Evolutionary conservation across 2,888 invertebrate species (phyloP).

Genomic region (Cataglyphis albicans): DNA sequence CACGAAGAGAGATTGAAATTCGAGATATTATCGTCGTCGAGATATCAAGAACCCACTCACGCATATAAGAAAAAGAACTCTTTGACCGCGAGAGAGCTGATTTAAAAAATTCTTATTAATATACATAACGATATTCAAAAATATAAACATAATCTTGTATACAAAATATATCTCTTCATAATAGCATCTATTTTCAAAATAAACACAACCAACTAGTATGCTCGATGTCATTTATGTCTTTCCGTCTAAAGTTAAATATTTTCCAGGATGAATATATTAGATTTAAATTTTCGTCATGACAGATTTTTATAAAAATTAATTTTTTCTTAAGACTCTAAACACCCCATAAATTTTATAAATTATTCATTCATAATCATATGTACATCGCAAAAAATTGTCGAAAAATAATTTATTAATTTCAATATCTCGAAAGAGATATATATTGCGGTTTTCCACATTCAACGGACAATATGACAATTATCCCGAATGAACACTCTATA

Average conservation of each 20-base stretch:
- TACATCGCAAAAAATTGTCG: neutral
- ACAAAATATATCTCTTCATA: neutral
- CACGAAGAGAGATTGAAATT: conserved; percentile 1
- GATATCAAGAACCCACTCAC: conserved; percentile 34
- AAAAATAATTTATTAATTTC: neutral
- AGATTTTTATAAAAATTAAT: neutral
- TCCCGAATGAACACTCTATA: neutral
- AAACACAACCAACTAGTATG: conserved; percentile 8
- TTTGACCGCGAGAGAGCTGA: conserved; percentile 3
- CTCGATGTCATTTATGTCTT: neutral
- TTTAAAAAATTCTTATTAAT: conserved; percentile 1
- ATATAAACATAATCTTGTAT: neutral
- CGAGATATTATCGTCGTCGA: conserved; percentile 38
- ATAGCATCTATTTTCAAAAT: neutral
- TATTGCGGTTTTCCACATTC: neutral
- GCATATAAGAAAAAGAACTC: conserved; percentile 11
- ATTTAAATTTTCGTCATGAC: conserved; percentile 6
- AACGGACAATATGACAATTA: neutral
- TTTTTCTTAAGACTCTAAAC: neutral
- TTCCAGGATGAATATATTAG: neutral
- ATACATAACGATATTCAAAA: neutral
- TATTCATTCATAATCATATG: neutral
- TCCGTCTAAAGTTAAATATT: neutral
- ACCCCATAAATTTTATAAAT: neutral
- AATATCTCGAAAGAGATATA: neutral